Base-by-base conservation (phyloP, 2,888 invertebrate genomes). In the Eupithecia tripunctaria region DNA sequence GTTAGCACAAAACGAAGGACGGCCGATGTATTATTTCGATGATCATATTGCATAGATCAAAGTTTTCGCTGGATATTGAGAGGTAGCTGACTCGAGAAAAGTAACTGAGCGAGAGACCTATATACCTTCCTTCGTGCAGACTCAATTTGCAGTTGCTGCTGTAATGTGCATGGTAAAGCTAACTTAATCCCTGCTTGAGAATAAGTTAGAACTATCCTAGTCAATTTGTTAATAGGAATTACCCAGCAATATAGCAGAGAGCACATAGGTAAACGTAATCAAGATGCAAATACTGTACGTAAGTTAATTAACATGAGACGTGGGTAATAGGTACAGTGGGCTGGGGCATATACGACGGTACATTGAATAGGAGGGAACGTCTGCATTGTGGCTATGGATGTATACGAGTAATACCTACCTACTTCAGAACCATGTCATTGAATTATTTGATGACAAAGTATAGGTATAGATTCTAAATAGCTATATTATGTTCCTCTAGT, bases 241-340 rank as follows among this genome's bases (percentile, higher is more conserved):
- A 21, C 21, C 12, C 38, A 21, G 64, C 38, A 38, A 64, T 25
- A 41, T 67, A 75, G 75, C 71, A 68, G 63, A 73, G 71, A 60
- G 64, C 41, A 38, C 66, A 25, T 41, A 43, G n/a, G 66, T 41
- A 65, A 64, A 32, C 65, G 36, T 64, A 66, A 60, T 68, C 71
- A 71, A 66, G 60, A 68, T 68, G 68, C 71, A 68, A 70, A 74
- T 68, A 66, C 63, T 51, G 41, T 72, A 68, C 32, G 64, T 72
- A 72, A 67, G 41, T 68, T 38, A 72, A 72, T 72, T 72, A 72
- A 68, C 64, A 32, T 41, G 43, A 70, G 66, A 72, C 68, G 66
- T 70, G 66, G 60, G 72, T 68, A 65, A 65, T 68, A n/a, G n/a
- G n/a, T n/a, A 67, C 18, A 51, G 29, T 38, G n/a, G 38, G 29